phyloP scores from a whole-genome alignment of 2,797 vertebrate genomes.

The Pseudomugil tenellus region DNA sequence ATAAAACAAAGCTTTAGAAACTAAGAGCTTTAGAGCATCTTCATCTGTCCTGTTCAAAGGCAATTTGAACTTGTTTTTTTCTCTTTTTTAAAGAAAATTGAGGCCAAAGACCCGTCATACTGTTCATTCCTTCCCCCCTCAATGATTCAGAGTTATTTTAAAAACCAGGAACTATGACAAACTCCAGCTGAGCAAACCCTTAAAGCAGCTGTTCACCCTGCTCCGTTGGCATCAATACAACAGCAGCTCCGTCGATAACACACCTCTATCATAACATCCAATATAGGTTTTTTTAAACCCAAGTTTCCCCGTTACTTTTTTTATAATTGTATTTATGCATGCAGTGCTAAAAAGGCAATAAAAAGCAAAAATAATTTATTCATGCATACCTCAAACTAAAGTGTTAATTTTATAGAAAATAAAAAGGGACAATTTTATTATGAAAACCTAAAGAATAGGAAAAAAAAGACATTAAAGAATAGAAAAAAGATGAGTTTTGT shows the following conservation, averaged over 20 bases:
- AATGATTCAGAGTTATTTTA: slow-evolving; percentile 36
- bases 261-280: slow-evolving; percentile 20
- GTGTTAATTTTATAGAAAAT: no score
- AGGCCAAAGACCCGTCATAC: slow-evolving; percentile 29
- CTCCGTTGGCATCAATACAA: slow-evolving; percentile 52
- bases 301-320: no score
- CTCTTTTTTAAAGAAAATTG: slow-evolving; percentile 23
- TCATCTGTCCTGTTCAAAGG: slow-evolving; percentile 32
- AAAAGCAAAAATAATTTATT: no score
- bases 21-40: slow-evolving; percentile 1
- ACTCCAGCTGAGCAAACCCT: slow-evolving; percentile 21
- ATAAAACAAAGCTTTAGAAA: no score
- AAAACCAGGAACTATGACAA: slow-evolving; percentile 37
- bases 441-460: no score
- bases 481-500: no score
- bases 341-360: no score
- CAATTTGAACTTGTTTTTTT: slow-evolving; percentile 29
- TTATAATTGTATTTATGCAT: no score
- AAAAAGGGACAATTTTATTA: no score
- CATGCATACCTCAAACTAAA: no score
- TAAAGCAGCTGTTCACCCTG: slow-evolving; percentile 33
- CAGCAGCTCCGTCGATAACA: slow-evolving; percentile 39
- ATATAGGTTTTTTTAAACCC: neutral
- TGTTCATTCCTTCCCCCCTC: slow-evolving; percentile 54
- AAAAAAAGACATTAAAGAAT: no score